phyloP scores from a whole-genome alignment of 2,888 invertebrate species.

The Lasioglossum figueresi region DNA sequence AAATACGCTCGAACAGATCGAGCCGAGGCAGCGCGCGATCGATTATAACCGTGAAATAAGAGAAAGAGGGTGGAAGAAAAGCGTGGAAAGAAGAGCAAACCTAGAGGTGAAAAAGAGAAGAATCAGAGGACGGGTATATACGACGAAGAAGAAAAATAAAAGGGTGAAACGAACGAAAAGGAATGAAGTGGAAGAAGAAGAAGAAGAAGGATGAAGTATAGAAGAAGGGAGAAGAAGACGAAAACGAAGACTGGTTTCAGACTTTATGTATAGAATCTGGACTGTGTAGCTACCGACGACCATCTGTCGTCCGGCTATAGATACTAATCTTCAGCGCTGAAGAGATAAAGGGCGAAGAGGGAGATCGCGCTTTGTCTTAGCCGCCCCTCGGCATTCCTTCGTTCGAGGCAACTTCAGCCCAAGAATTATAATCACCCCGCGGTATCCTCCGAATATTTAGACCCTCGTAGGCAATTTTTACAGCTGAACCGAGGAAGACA shows the following conservation, averaged over 20 bases:
- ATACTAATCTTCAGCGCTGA: conserved; percentile 76
- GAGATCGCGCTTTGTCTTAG: conserved; percentile 76
- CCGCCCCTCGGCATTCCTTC: conserved; percentile 76
- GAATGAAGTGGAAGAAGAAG: conserved; percentile 14
- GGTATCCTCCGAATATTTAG: conserved; percentile 75
- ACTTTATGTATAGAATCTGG: conserved; percentile 70
- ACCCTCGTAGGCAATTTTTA: conserved; percentile 70
- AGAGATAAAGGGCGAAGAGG: conserved; percentile 71
- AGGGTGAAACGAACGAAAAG: not conserved
- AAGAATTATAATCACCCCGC: conserved; percentile 76
- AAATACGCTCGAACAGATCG: not conserved
- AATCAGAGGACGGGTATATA: not conserved
- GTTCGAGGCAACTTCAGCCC: conserved; percentile 71
- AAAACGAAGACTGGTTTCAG: conserved; percentile 56
- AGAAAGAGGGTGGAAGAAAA: not conserved
- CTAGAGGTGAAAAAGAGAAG: not conserved
- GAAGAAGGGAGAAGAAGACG: conserved; percentile 23
- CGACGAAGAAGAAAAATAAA: not conserved
- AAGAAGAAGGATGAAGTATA: not conserved
- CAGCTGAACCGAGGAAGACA: conserved; percentile 37
- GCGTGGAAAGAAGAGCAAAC: not conserved
- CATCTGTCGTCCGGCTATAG: conserved; percentile 78
- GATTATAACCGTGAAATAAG: conserved; percentile 54
- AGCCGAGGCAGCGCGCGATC: conserved; percentile 20
- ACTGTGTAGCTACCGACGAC: conserved; percentile 76